phyloP scores from a whole-genome alignment of 1,140 invertebrate species.

The Eupristina koningsbergeri region DNA sequence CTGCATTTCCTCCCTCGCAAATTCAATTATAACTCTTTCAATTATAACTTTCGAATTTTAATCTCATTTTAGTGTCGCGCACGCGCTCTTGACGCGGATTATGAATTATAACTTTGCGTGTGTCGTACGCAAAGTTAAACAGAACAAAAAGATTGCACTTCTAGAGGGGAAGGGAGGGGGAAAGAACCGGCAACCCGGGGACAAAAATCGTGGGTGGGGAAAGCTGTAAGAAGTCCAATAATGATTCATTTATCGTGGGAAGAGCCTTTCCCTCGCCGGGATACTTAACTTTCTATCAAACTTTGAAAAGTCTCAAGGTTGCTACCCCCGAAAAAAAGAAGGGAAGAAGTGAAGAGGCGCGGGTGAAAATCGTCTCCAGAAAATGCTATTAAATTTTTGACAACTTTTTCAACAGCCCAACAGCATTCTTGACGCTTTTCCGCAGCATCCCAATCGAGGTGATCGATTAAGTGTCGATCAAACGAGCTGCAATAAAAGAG shows the following conservation, averaged over 20 bases:
- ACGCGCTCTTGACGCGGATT: constrained; percentile 17
- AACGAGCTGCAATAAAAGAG: background rate
- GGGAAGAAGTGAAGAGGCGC: background rate
- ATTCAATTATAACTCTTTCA: constrained; percentile 50
- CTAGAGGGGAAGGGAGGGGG: background rate
- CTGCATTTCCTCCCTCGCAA: background rate
- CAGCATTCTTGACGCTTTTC: background rate
- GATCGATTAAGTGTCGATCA: constrained; percentile 6
- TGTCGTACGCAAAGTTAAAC: constrained; percentile 34
- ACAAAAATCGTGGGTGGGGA: background rate
- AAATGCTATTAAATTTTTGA: constrained; percentile 7
- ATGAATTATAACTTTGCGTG: constrained; percentile 38
- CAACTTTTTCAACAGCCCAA: background rate
- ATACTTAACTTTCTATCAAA: background rate
- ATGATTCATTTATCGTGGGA: background rate
- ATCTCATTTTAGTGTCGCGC: constrained; percentile 39
- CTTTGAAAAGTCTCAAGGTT: background rate
- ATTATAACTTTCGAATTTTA: constrained; percentile 48
- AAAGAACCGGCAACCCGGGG: background rate
- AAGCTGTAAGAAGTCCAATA: background rate
- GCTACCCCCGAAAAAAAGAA: background rate
- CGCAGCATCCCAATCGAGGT: background rate
- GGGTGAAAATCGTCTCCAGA: background rate
- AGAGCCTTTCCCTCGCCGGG: background rate
- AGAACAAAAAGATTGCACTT: background rate